Evolutionary conservation across 2,888 invertebrate genomes (phyloP), one percentile per base, ranked within the genome.

Genomic region (Epistrophella euchroma): DNA sequence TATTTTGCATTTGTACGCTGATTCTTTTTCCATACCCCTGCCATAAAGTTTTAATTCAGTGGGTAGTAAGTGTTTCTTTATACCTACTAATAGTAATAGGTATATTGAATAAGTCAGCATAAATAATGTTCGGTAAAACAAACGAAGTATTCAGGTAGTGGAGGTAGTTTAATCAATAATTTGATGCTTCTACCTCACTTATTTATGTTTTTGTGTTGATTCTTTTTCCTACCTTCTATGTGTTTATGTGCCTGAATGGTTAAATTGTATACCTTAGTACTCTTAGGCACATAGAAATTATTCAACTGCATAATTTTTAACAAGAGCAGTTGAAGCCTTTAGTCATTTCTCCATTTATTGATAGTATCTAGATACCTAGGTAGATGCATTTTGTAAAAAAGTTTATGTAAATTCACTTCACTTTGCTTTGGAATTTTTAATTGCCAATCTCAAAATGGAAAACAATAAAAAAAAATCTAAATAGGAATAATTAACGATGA

Each of bases 161-260:
- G 22, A 37, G 37, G 19, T 37, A 60, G 60, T 60, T 60, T 60
- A 60, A 60, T 60, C 60, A 60, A 60, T 60, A 60, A 9, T 58
- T 35, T 22, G 1, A 58, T 58, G 58, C 15, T 56, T 28, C n/a
- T 56, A 32, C 55, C 28, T 56, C 28, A 17, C 10, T 28, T 56
- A 4, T 35, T 56, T 56, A 56, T 56, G 56, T 56, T 58, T 37
- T 22, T 37, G 40, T 60, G 60, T 22, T 60, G 37, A 9, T 1
- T 22, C 22, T 60, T 37, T 35, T 22, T 22, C n/a, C 25, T 52
- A 15, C 11, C 25, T 25, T 19, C n/a, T n/a, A n/a, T n/a, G n/a
- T n/a, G n/a, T n/a, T n/a, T 9, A 13, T 58, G 58, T 40, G 40
- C 32, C 37, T 32, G 22, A 37, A 19, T 22, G 60, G 19, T 58